Base-by-base conservation (phyloP, 2,113 vertebrate species). In the Pycnonotus jocosus region DNA sequence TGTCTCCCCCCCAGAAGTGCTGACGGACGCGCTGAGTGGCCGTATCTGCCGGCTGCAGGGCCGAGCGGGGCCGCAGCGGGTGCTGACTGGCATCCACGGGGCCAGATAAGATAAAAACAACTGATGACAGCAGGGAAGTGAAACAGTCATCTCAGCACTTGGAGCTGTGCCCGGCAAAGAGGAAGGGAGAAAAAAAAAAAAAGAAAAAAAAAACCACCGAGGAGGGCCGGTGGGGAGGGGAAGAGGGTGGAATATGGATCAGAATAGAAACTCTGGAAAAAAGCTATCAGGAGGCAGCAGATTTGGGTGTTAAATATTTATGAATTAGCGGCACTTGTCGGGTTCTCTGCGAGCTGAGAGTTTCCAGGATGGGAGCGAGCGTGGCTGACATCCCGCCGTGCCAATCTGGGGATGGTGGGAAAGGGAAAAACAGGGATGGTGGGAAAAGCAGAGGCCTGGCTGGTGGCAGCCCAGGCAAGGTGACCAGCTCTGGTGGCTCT, bases 261-360 rank as follows among this genome's bases (percentile, higher is more conserved):
- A 96, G 97, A 97, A 97, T 92, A 96, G 97, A 97, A 97, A 97
- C 97, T 96, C 60, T 96, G 96, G 97, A 97, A 98, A 98, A 93
- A 65, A 98, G 98, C 98, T 98, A 98, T 98, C 98, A 97, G 98
- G 93, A 95, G 91, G 97, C 93, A 37, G 77, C 94, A 89, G 83
- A 58, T 92, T 95, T 65, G 97, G 98, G 93, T 97, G 97, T 98
- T 98, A 98, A 98, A 98, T 98, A 98, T 98, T 98, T 98, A 98
- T 98, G 98, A 98, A 98, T 98, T 97, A 98, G 98, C 96, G 5
- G 97, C 97, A 95, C 97, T 98, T 97, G 96, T 95, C 22, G 44
- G 42, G n/a, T 95, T 94, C 79, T 94, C 88, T 37, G 92, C 1
- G 80, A 98, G 98, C 69, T 51, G 83, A 89, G 96, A 79, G 97